phyloP scores from a whole-genome alignment of 2,113 vertebrate genomes.

The Apeltes quadracus region DNA sequence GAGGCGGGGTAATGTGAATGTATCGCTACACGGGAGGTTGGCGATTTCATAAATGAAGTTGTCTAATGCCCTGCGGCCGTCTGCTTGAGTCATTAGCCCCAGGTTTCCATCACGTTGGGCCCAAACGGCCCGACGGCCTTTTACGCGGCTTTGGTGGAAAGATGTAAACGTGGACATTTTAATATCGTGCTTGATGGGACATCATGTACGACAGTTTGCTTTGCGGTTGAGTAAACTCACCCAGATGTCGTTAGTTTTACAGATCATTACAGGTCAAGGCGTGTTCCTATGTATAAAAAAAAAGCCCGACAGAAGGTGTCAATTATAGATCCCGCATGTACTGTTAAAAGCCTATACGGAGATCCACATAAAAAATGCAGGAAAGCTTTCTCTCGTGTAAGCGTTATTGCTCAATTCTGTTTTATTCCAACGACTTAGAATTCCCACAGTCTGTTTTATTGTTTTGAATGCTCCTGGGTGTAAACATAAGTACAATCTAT shows the following conservation, averaged over 20 bases:
- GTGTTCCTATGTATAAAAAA: conserved; percentile 66
- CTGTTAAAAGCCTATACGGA: conserved; percentile 58
- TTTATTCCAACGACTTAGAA: conserved; percentile 4
- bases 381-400: conserved; percentile 16
- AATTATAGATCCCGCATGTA: conserved; percentile 55
- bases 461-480: conserved; percentile 14
- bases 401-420: conserved; percentile 14
- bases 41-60: conserved; percentile 79
- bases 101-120: conserved; percentile 66
- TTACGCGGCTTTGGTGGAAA: conserved; percentile 47
- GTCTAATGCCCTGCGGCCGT: conserved; percentile 74
- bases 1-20: conserved; percentile 75
- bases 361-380: conserved; percentile 43
- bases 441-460: too few relatives aligned
- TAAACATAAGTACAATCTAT: conserved; percentile 29
- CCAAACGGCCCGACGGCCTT: conserved; percentile 39
- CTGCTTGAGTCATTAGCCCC: conserved; percentile 77
- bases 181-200: conserved; percentile 75
- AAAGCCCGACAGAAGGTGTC: conserved; percentile 64
- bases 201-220: conserved; percentile 77
- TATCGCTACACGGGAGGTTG: conserved; percentile 78
- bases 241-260: conserved; percentile 70
- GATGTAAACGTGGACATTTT: conserved; percentile 77
- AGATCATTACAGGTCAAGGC: conserved; percentile 73
- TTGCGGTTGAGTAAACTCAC: conserved; percentile 69